phyloP scores from a whole-genome alignment of 2,888 invertebrate species.

The Trisateles emortualis region DNA sequence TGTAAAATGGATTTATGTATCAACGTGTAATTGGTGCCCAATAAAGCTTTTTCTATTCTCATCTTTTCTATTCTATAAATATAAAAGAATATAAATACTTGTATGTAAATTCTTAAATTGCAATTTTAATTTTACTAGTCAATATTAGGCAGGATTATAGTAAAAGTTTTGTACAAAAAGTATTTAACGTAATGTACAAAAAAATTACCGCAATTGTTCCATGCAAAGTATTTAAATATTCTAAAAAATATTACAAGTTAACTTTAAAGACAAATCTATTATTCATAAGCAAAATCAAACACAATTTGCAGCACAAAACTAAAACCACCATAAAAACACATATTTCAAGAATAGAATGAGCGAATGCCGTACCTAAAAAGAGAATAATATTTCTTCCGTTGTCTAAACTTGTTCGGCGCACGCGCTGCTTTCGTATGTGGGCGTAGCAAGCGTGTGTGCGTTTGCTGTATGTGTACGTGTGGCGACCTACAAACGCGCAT shows the following conservation, averaged over 20 bases:
- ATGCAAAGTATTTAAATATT: not conserved
- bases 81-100: too few species aligned
- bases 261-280: conserved; percentile 6
- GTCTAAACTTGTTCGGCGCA: conserved; percentile 85
- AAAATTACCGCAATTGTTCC: not conserved
- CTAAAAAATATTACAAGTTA: not conserved
- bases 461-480: conserved; percentile 47
- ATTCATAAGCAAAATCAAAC: conserved; percentile 13
- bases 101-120: too few species aligned
- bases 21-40: too few species aligned
- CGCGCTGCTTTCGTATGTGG: conserved; percentile 72
- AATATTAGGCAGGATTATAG: too few species aligned
- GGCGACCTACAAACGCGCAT: conserved; percentile 63
- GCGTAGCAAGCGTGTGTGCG: conserved; percentile 61
- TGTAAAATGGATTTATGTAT: too few species aligned
- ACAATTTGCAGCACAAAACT: conserved; percentile 32
- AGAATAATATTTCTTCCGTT: conserved; percentile 86
- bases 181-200: too few species aligned
- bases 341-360: conserved; percentile 62
- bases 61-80: too few species aligned
- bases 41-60: too few species aligned
- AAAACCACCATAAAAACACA: conserved; percentile 44
- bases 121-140: too few species aligned
- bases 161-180: not conserved
- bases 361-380: conserved; percentile 79